These are phyloP conservation scores for Malachius bipustulatus DNA, from an alignment of 2,888 invertebrate genomes.

Conservation along the genomic window DNA sequence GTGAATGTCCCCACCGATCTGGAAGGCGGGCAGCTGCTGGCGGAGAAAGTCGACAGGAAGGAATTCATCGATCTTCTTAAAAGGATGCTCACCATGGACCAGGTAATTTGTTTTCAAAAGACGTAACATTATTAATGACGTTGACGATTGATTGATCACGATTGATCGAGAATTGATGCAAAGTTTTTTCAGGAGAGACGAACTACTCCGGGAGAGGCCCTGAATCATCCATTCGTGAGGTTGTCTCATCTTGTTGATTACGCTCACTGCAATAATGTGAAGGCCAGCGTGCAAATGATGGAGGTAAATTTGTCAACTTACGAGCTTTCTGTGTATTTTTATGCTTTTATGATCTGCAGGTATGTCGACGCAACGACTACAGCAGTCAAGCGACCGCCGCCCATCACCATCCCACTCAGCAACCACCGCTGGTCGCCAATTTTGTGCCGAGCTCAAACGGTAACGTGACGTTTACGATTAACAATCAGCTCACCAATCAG, in stretches of 20 bases:
- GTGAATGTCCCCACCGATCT: constrained; percentile 95
- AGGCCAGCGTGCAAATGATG: constrained; percentile 97
- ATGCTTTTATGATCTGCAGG: constrained; percentile 36
- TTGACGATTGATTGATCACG: not conserved
- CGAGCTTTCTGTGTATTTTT: not conserved
- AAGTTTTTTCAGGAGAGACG: constrained; percentile 61
- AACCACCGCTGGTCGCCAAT: constrained; percentile 55
- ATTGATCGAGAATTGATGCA: not conserved
- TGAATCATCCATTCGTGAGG: constrained; percentile 91
- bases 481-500: constrained; percentile 72
- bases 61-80: constrained; percentile 97
- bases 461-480: constrained; percentile 87
- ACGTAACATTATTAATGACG: no score
- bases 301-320: constrained; percentile 49
- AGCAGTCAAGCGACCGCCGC: constrained; percentile 33
- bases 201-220: constrained; percentile 89
- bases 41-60: constrained; percentile 92
- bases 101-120: constrained; percentile 48
- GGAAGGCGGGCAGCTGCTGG: constrained; percentile 90
- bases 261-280: constrained; percentile 93
- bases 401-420: constrained; percentile 39
- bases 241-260: constrained; percentile 90
- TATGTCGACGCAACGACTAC: constrained; percentile 46
- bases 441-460: constrained; percentile 67
- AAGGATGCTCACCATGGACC: constrained; percentile 97